These are phyloP conservation scores for Andrena bicolor DNA, from an alignment of 2,888 invertebrate genomes.

Conservation along the genomic window DNA sequence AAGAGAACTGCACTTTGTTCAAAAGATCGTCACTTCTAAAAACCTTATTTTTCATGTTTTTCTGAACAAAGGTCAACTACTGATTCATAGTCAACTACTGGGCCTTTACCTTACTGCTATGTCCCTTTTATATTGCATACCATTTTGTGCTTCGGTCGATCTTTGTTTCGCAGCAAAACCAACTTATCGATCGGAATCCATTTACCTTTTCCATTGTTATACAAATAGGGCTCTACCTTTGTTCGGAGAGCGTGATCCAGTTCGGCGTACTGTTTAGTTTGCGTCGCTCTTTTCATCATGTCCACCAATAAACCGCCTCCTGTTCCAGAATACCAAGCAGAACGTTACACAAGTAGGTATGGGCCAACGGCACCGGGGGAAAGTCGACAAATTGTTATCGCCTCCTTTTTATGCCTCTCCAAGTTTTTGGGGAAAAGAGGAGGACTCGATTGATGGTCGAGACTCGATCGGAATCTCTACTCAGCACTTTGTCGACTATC, in stretches of 20 bases:
- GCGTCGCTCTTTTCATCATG: constrained; percentile 95
- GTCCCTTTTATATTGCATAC: constrained; percentile 82
- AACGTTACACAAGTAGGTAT: not conserved
- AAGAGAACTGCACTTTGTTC: too few relatives aligned
- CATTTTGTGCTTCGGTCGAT: constrained; percentile 92
- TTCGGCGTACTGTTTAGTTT: constrained; percentile 96
- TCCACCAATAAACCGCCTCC: constrained; percentile 97
- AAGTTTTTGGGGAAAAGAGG: not conserved
- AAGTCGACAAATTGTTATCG: not conserved
- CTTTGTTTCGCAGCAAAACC: constrained; percentile 94
- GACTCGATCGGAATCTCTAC: not conserved
- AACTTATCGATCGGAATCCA: constrained; percentile 96
- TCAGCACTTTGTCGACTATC: not conserved
- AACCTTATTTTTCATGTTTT: too few relatives aligned
- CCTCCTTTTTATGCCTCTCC: too few relatives aligned
- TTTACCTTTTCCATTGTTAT: constrained; percentile 96
- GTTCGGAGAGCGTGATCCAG: constrained; percentile 96
- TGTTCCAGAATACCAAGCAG: constrained; percentile 74
- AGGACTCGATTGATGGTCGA: not conserved
- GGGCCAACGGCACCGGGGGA: not conserved
- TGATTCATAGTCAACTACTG: too few relatives aligned
- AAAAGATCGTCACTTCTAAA: too few relatives aligned
- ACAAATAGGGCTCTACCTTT: constrained; percentile 96
- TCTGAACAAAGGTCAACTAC: too few relatives aligned
- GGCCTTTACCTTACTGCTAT: too few relatives aligned